These are phyloP conservation scores for Pangasius macronema DNA, from an alignment of 2,797 vertebrate genomes.

Conservation along the genomic window DNA sequence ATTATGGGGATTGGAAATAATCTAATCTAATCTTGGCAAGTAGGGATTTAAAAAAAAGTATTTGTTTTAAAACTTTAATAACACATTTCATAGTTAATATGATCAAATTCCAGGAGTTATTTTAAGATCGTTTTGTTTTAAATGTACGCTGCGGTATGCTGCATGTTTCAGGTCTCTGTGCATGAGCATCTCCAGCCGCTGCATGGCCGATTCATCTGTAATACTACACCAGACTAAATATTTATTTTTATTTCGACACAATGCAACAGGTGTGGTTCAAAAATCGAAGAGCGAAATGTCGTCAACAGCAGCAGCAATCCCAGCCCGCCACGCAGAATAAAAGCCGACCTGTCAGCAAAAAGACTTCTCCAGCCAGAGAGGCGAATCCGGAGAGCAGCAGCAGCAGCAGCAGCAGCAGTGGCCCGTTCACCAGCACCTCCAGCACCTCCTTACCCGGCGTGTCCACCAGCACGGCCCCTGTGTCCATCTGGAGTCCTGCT, in stretches of 20 bases:
- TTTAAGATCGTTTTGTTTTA: background rate
- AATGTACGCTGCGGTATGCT: background rate
- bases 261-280: constrained; percentile 91
- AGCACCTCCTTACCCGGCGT: constrained; percentile 83
- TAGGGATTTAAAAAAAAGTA: background rate
- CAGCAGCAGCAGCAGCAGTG: constrained; percentile 86
- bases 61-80: background rate
- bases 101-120: background rate
- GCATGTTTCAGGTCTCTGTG: background rate
- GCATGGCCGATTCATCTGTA: background rate
- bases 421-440: constrained; percentile 89
- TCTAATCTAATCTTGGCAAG: background rate
- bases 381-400: constrained; percentile 88
- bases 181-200: background rate
- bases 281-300: constrained; percentile 92
- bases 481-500: constrained; percentile 96
- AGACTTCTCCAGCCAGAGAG: constrained; percentile 86
- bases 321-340: constrained; percentile 89
- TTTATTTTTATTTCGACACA: background rate
- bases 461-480: constrained; percentile 87
- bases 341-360: constrained; percentile 88
- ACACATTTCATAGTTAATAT: background rate
- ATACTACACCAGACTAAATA: background rate
- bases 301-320: constrained; percentile 84
- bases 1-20: background rate